These are phyloP conservation scores for Bombus superbus DNA, from an alignment of 1,140 invertebrate genomes.

Conservation along the genomic window DNA sequence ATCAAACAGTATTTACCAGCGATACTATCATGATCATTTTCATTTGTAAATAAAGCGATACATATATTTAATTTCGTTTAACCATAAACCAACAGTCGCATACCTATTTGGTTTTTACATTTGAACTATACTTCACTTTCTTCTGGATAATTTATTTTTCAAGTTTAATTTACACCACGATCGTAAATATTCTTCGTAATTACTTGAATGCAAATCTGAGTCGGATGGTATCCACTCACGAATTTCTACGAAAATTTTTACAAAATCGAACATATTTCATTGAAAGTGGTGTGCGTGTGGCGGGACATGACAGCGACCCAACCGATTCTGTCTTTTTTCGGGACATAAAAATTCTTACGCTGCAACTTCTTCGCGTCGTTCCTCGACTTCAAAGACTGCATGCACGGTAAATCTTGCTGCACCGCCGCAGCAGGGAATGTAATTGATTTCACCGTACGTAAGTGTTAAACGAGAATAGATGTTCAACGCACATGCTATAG, in stretches of 20 bases:
- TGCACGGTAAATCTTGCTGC: constrained; percentile 46
- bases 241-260: constrained; percentile 31
- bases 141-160: constrained; percentile 5
- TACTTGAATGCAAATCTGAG: background rate
- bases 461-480: constrained; percentile 43
- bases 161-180: background rate
- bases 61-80: no score
- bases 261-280: constrained; percentile 34
- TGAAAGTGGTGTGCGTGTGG: background rate
- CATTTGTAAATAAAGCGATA: no score
- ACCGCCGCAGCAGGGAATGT: constrained; percentile 25
- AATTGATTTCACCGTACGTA: constrained; percentile 46
- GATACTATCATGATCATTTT: no score
- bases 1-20: no score
- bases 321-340: constrained; percentile 38
- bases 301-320: background rate
- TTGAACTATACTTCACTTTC: no score
- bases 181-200: constrained; percentile 22
- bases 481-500: constrained; percentile 12
- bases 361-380: constrained; percentile 17
- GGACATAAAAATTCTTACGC: constrained; percentile 45
- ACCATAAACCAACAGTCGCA: background rate
- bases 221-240: background rate
- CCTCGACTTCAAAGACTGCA: constrained; percentile 22
- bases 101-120: background rate